These are phyloP conservation scores for Ctena decussata DNA, from an alignment of 2,888 invertebrate species.

Conservation along the genomic window DNA sequence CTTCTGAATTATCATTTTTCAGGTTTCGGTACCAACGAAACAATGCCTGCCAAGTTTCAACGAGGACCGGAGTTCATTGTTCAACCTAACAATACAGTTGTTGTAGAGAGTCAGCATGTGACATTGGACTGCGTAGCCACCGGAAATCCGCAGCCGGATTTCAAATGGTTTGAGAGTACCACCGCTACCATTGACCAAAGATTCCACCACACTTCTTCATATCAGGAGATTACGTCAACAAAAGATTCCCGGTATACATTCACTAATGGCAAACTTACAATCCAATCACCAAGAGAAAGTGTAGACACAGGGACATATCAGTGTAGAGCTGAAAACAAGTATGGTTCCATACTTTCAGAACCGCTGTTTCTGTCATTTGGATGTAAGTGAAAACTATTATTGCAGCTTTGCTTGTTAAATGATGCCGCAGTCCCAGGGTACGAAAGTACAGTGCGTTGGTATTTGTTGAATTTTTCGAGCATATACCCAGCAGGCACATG, in stretches of 20 bases:
- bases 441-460: no score
- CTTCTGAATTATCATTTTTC: constrained; percentile 15
- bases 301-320: constrained; percentile 95
- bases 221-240: constrained; percentile 88
- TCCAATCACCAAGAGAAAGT: constrained; percentile 92
- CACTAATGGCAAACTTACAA: constrained; percentile 96
- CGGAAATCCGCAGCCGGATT: constrained; percentile 95
- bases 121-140: constrained; percentile 86
- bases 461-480: no score
- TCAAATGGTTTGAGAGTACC: constrained; percentile 93
- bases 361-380: constrained; percentile 96
- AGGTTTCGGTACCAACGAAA: constrained; percentile 77
- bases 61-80: constrained; percentile 95
- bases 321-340: constrained; percentile 95
- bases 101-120: constrained; percentile 90
- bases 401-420: no score
- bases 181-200: constrained; percentile 92
- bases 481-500: no score
- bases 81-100: constrained; percentile 94
- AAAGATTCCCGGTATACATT: constrained; percentile 92
- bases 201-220: constrained; percentile 88
- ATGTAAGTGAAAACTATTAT: no score
- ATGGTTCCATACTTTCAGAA: constrained; percentile 95
- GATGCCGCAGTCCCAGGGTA: no score
- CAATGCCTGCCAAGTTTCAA: constrained; percentile 93